phyloP scores from a whole-genome alignment of 2,888 invertebrate species.

The Argyresthia albistria region DNA sequence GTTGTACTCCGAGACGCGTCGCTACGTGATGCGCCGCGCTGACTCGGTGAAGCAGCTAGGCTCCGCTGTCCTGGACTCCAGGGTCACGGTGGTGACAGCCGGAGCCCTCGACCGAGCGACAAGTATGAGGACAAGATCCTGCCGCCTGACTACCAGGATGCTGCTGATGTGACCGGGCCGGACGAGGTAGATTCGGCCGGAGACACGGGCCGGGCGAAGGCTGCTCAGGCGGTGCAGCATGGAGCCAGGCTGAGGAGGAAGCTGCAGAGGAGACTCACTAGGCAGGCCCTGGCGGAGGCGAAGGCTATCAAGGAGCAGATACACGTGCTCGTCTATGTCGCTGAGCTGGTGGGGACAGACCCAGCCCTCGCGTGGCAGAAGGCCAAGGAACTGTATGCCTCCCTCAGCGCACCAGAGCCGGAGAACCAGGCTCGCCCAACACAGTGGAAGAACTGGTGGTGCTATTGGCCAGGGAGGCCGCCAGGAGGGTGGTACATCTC shows the following conservation, averaged over 20 bases:
- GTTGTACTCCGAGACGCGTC: slow-evolving; percentile 85
- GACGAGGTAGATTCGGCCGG: slow-evolving; percentile 25
- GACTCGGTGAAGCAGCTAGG: slow-evolving; percentile 88
- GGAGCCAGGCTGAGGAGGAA: slow-evolving; percentile 84
- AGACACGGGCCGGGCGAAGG: slow-evolving; percentile 65
- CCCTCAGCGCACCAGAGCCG: slow-evolving; percentile 83
- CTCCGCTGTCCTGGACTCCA: slow-evolving; percentile 77
- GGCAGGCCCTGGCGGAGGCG: slow-evolving; percentile 84
- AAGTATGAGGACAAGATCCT: slow-evolving; percentile 87
- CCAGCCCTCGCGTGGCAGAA: slow-evolving; percentile 83
- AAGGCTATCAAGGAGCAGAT: slow-evolving; percentile 86
- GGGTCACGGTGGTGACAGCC: slow-evolving; percentile 82
- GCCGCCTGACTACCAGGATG: slow-evolving; percentile 78
- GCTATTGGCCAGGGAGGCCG: slow-evolving; percentile 82
- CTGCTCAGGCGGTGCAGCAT: slow-evolving; percentile 84
- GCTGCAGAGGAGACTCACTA: slow-evolving; percentile 81
- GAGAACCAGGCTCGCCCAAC: slow-evolving; percentile 88
- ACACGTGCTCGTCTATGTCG: slow-evolving; percentile 82
- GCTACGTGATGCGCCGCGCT: slow-evolving; percentile 83
- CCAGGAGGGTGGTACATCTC: slow-evolving; percentile 83
- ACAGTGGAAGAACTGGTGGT: slow-evolving; percentile 85
- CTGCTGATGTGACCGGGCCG: slow-evolving; percentile 64
- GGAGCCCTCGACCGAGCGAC: slow-evolving; percentile 83
- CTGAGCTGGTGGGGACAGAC: slow-evolving; percentile 84
- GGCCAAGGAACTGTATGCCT: slow-evolving; percentile 79